Evolutionary conservation across 2,113 vertebrate genomes (phyloP).

Genomic region (Rhodinocichla rosea): DNA sequence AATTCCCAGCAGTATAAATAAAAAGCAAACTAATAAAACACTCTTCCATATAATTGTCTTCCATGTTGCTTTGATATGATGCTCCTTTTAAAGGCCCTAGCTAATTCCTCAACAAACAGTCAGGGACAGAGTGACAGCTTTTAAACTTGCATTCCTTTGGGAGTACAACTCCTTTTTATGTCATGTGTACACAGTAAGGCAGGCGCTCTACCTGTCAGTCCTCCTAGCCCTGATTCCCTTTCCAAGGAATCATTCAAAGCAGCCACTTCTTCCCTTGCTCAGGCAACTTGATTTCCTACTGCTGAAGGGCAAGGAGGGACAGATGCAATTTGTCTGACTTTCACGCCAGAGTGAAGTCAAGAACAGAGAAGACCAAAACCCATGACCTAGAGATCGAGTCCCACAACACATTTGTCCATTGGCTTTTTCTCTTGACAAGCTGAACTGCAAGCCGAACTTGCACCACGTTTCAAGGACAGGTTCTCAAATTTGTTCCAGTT

Average conservation of each 20-base stretch:
- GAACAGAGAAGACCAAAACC: background rate
- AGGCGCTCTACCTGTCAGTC: background rate
- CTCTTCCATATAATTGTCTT: background rate
- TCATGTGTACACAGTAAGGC: background rate
- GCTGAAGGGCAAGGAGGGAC: background rate
- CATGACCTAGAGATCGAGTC: rapidly evolving
- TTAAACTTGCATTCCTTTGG: background rate
- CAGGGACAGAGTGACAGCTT: background rate
- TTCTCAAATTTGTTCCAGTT: background rate
- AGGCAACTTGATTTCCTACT: background rate
- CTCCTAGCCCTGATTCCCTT: background rate
- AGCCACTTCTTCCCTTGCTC: background rate
- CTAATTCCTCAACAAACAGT: background rate
- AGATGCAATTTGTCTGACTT: background rate
- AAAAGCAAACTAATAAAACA: background rate
- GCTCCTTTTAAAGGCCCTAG: background rate
- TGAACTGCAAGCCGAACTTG: background rate
- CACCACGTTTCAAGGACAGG: background rate
- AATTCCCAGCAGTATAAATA: background rate
- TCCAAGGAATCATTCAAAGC: background rate
- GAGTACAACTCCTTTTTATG: background rate
- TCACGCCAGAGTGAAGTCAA: background rate
- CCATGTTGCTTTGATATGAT: background rate
- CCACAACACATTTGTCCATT: background rate
- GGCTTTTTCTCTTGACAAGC: background rate